Base-by-base conservation (phyloP, 2,113 vertebrate genomes). In the Callipepla squamata region DNA sequence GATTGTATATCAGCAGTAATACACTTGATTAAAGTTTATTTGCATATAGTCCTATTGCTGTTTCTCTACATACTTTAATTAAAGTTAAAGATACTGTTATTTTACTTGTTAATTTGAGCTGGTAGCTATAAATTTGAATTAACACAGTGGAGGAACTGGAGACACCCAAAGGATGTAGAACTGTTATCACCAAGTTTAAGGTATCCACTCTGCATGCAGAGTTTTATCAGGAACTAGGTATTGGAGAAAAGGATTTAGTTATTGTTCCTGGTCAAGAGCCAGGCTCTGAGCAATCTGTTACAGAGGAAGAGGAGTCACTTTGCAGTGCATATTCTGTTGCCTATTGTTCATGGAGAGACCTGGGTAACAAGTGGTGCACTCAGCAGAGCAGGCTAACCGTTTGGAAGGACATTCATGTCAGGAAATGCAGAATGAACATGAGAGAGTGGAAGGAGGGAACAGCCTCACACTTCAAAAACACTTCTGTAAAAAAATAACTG, bases 291-390 rank as follows among this genome's bases (percentile, higher is more conserved):
- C 50, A 51, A 26, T 51, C 50, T 51, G 50, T 51, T 51, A 85
- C 66, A 86, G 81, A 84, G 38, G 53, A 74, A 68, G 42, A 77
- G 25, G 9, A 81, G 44, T 68, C 28, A 48, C 15, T 90, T 59
- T 44, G 11, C 9, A 68, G 15, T 87, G 72, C 59, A 74, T 15
- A 70, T 11, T 79, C 13, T 32, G 3, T 34, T 88, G 28, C 32
- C 20, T 48, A 5, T 80, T 92, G 50, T 75, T 85, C 30, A 30
- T 44, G 30, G 40, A 53, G 26, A 80, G 45, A 88, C 20, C 19
- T 47, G 9, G 28, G 48, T 81, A 87, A 88, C 16, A 84, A 74
- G 84, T 65, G 23, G 68, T 0, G 1, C 44, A 36, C 30, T 25
- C 17, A 81, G 22, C 26, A 55, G 30, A 84, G 40, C n/a, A 86